Base-by-base conservation (phyloP, 1,140 invertebrate genomes). In the Capitella teleta region DNA sequence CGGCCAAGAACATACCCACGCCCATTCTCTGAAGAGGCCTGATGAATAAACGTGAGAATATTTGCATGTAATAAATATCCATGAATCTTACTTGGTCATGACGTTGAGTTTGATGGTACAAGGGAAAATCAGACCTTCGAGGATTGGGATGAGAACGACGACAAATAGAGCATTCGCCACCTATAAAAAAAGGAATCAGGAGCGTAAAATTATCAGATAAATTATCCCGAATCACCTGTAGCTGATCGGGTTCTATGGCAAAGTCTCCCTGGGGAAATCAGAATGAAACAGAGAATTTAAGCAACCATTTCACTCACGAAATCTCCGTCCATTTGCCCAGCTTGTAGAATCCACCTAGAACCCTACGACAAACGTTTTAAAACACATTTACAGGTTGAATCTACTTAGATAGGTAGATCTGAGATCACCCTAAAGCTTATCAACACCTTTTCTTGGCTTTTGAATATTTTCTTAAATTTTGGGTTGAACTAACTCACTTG, bases 341-440 rank as follows among this genome's bases (percentile, higher is more conserved):
- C 92, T 77, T 97, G 92, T 52, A 95, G 80, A 0, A 89, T 93
- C 93, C 93, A 98, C 41, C 85, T 78, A 1, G 91, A 95, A 12
- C 89, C 91, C 79, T 83, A 55, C 21, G 52, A 56, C 57, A 40
- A 3, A 21, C n/a, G n/a, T n/a, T n/a, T n/a, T n/a, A n/a, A n/a
- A n/a, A n/a, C n/a, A n/a, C n/a, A n/a, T n/a, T n/a, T n/a, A n/a
- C n/a, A n/a, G n/a, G n/a, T n/a, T n/a, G n/a, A n/a, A n/a, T n/a
- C n/a, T n/a, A n/a, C n/a, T n/a, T n/a, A n/a, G n/a, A n/a, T n/a
- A n/a, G n/a, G n/a, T n/a, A n/a, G n/a, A n/a, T n/a, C n/a, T n/a
- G n/a, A n/a, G n/a, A n/a, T n/a, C n/a, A n/a, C n/a, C n/a, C n/a
- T n/a, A n/a, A n/a, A n/a, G n/a, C n/a, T n/a, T n/a, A n/a, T n/a